Conservation (phyloP, 2,888 invertebrate genomes). For the Erynnis tages region DNA sequence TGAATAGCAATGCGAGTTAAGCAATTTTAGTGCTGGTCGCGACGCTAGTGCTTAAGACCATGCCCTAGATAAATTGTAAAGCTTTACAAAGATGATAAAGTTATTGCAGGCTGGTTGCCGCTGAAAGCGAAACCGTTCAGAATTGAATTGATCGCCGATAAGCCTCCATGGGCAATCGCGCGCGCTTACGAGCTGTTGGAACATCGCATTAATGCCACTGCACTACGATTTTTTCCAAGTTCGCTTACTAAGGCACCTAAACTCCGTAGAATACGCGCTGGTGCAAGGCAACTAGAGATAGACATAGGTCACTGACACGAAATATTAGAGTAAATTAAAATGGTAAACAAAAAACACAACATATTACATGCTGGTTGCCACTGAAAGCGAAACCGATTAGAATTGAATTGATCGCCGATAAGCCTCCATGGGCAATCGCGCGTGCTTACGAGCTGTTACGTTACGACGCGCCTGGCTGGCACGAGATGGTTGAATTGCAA, state of each 20-base stretch:
- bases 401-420: conserved; percentile 23
- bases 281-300: too few species aligned
- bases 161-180: conserved; percentile 40
- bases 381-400: conserved; percentile 19
- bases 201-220: conserved; percentile 41
- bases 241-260: too few species aligned
- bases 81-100: background rate
- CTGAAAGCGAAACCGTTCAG: conserved; percentile 19
- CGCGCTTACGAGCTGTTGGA: conserved; percentile 42
- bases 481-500: too few species aligned
- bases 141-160: conserved; percentile 23
- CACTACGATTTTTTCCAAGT: conserved; percentile 31
- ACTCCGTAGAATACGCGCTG: too few species aligned
- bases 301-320: too few species aligned
- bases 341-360: too few species aligned
- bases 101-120: too few species aligned
- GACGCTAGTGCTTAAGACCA: conserved; percentile 35
- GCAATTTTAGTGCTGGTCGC: conserved; percentile 45
- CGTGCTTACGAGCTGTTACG: conserved; percentile 43
- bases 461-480: too few species aligned
- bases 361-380: too few species aligned
- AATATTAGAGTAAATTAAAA: too few species aligned
- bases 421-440: conserved; percentile 40
- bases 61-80: conserved; percentile 44
- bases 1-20: conserved; percentile 58